Percentiles rank a stretch among this genome's conserved stretches.
Evolutionary conservation across 1,140 invertebrate genomes (phyloP).

Genomic region (Brachionus sp.): DNA sequence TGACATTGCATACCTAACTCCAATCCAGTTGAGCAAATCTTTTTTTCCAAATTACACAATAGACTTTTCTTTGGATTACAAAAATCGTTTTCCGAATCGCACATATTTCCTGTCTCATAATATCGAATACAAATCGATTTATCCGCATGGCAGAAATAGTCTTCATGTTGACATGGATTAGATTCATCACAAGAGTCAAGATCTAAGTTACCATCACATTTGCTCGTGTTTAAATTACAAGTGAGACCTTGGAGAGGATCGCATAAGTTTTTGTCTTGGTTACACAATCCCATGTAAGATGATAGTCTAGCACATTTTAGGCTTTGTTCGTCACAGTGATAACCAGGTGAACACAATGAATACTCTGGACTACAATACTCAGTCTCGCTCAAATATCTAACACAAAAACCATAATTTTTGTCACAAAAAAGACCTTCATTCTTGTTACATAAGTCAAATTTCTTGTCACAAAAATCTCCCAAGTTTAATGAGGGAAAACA

Average conservation of each 20-base stretch:
- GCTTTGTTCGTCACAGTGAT: neutral
- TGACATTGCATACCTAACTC: neutral
- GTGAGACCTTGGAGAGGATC: neutral
- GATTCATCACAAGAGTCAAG: neutral
- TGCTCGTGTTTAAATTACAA: neutral
- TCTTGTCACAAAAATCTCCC: neutral
- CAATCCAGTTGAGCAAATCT: neutral
- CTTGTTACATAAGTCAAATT: neutral
- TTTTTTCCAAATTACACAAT: neutral
- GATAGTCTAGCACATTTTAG: neutral
- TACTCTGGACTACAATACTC: neutral
- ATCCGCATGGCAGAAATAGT: neutral
- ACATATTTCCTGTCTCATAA: neutral
- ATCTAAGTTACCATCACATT: neutral
- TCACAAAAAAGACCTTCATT: neutral
- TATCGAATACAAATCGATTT: neutral
- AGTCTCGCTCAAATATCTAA: neutral
- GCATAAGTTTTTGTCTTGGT: neutral
- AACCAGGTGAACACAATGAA: conserved; percentile 16
- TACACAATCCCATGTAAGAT: neutral
- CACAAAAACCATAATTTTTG: neutral
- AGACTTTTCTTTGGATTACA: neutral
- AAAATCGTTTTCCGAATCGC: neutral
- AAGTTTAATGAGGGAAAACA: neutral
- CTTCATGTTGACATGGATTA: neutral